Conservation (phyloP, 2,113 vertebrate species). For the Brevimyrus niger region DNA sequence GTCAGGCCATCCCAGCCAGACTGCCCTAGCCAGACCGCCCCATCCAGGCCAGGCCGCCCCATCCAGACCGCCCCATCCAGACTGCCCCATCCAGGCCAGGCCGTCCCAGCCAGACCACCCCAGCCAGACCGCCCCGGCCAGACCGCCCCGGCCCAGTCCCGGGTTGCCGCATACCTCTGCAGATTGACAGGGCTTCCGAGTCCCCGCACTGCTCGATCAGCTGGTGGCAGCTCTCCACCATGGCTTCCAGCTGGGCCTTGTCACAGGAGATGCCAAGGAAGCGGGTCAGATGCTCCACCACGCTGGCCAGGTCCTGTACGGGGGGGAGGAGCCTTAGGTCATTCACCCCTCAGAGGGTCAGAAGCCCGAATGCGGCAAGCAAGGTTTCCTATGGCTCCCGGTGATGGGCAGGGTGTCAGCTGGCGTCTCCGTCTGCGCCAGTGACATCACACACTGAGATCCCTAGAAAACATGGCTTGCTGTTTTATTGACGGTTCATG, state of each 20-base stretch:
- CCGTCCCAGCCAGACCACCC: neutral
- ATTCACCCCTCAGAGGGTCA: neutral
- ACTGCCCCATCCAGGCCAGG: neutral
- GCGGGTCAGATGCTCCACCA: slow-evolving; percentile 81
- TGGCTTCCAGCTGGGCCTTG: slow-evolving; percentile 83
- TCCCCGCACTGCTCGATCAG: slow-evolving; percentile 94
- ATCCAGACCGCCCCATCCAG: too few species aligned
- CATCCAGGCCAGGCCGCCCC: neutral
- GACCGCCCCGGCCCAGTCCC: slow-evolving; percentile 30
- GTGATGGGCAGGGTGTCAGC: neutral
- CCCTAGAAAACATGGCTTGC: neutral
- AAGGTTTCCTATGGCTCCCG: neutral
- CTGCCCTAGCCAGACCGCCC: neutral
- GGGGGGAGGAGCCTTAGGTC: neutral
- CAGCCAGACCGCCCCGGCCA: neutral
- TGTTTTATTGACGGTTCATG: neutral
- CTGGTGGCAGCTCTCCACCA: slow-evolving; percentile 90
- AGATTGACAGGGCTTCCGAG: slow-evolving; percentile 83
- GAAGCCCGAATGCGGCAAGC: neutral
- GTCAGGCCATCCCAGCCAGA: neutral
- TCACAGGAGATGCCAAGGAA: slow-evolving; percentile 92
- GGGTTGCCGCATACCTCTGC: slow-evolving; percentile 67
- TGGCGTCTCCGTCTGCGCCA: neutral
- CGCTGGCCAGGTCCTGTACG: slow-evolving; percentile 72
- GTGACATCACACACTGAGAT: slow-evolving; percentile 32